phyloP scores from a whole-genome alignment of 2,113 vertebrate genomes.

The Neolamprologus sp. region DNA sequence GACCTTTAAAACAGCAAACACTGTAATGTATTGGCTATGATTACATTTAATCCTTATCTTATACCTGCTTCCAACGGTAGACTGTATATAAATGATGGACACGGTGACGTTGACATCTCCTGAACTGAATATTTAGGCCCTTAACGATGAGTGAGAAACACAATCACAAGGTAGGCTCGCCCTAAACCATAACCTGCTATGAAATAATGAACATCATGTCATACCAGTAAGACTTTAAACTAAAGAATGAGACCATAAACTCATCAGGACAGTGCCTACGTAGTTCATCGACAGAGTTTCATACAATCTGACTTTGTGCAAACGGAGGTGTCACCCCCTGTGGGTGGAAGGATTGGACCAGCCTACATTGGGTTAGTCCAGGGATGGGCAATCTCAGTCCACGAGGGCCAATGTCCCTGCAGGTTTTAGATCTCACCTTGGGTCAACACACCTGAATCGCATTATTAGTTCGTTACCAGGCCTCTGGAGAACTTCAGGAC shows the following conservation, averaged over 20 bases:
- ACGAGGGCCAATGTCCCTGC: not conserved
- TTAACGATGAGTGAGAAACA: not conserved
- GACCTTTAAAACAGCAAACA: not conserved
- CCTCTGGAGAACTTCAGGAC: not conserved
- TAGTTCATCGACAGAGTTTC: not conserved
- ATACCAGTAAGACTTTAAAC: not conserved
- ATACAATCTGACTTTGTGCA: not conserved
- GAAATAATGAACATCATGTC: not conserved
- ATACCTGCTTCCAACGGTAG: not conserved
- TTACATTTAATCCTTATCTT: not conserved
- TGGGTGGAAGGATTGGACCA: not conserved
- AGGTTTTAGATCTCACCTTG: not conserved
- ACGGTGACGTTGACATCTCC: not conserved
- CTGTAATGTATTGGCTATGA: not conserved
- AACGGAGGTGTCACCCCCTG: not conserved
- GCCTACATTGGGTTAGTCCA: not conserved
- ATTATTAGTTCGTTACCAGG: accelerated
- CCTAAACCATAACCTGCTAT: not conserved
- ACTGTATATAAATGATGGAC: not conserved
- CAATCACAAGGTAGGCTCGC: not conserved
- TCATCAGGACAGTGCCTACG: not conserved
- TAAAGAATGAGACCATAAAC: not conserved
- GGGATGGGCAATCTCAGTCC: not conserved
- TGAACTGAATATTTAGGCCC: not conserved
- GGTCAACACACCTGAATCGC: not conserved